Percentiles rank a stretch among this genome's conserved stretches.
Conservation (phyloP, 2,888 invertebrate genomes). For the Helleia helle region DNA sequence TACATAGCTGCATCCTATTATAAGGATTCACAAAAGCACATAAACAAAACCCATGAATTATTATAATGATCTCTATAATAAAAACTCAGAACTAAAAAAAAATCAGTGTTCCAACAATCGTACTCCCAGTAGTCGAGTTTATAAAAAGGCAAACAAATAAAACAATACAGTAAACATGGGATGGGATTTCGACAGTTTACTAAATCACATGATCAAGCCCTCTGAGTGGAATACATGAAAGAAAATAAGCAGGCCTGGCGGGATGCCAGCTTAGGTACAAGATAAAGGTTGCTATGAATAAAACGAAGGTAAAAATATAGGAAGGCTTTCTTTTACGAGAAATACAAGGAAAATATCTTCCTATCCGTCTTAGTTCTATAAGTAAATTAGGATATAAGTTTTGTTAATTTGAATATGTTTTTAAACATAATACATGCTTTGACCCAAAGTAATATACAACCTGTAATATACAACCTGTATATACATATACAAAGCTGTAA, state of each 20-base stretch:
- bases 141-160: slow-evolving; percentile 1
- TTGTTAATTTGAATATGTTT: slow-evolving; percentile 2
- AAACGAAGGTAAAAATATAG: slow-evolving; percentile 18
- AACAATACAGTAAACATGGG: slow-evolving; percentile 11
- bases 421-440: no score
- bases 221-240: slow-evolving; percentile 20
- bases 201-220: slow-evolving; percentile 21
- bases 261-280: slow-evolving; percentile 18
- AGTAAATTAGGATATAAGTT: neutral
- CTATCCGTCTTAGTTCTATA: slow-evolving; percentile 3
- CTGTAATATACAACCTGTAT: no score
- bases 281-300: slow-evolving; percentile 18
- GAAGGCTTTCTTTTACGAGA: slow-evolving; percentile 13
- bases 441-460: no score
- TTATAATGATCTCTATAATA: no score
- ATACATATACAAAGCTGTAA: no score
- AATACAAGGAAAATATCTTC: slow-evolving; percentile 4
- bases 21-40: no score
- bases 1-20: no score
- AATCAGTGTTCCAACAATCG: no score
- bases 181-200: slow-evolving; percentile 14
- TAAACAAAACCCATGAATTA: no score
- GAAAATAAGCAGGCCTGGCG: slow-evolving; percentile 20
- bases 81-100: no score
- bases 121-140: no score